Evolutionary conservation across 53 echinoderm and acorn worm genomes (phyloP), one percentile per base, ranked within the genome.

Genomic region (Henricia sp.): DNA sequence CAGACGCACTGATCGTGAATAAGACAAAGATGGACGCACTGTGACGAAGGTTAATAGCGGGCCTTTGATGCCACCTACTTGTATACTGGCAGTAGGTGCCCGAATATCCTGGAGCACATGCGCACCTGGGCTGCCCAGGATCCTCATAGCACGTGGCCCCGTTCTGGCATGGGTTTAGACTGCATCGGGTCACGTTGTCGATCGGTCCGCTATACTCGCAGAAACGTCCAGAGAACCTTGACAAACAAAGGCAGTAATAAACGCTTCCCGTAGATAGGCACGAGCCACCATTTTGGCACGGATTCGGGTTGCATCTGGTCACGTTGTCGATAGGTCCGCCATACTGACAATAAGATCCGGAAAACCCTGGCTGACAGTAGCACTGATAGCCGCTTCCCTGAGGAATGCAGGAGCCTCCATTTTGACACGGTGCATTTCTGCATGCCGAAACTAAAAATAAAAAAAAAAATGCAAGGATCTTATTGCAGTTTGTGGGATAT

Each of bases 11-110:
- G n/a, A n/a, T n/a, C n/a, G n/a, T n/a, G n/a, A n/a, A n/a, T n/a
- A n/a, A n/a, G n/a, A n/a, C n/a, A n/a, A n/a, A n/a, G n/a, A n/a
- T n/a, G n/a, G n/a, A n/a, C n/a, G n/a, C n/a, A n/a, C n/a, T n/a
- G n/a, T n/a, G n/a, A n/a, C n/a, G n/a, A n/a, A n/a, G n/a, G n/a
- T n/a, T n/a, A n/a, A n/a, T n/a, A n/a, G n/a, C n/a, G n/a, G n/a
- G n/a, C n/a, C n/a, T n/a, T n/a, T n/a, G n/a, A n/a, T n/a, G n/a
- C n/a, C n/a, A 44, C 44, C 44, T 13, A 44, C 44, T n/a, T 44
- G 91, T 78, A 40, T 88, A 82, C 37, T 94, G 74, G 60, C 94
- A 94, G n/a, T 82, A 62, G 17, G 86, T 32, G 26, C 94, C 94
- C 20, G 75, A 62, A 30, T 83, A 88, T n/a, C 91, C 94, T 82